Conservation (phyloP, 2,888 invertebrate genomes). For the Drosophila pegasa region DNA sequence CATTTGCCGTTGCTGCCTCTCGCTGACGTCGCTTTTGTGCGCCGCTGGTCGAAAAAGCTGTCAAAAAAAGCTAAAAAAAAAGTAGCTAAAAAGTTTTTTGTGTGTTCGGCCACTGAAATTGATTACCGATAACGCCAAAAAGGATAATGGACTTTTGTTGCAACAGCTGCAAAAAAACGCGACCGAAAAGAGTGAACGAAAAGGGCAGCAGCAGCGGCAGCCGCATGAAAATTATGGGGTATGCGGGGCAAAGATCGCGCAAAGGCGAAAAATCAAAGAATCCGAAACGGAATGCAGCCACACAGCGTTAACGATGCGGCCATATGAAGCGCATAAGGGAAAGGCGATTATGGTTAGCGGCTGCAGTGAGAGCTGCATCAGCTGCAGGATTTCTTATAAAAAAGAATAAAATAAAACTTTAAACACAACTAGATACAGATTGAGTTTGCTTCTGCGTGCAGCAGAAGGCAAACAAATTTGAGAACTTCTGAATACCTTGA, state of each 20-base stretch:
- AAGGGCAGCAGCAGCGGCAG: background rate
- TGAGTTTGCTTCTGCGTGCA: background rate
- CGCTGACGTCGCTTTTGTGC: slow-evolving; percentile 54
- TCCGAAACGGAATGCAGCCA: slow-evolving; percentile 22
- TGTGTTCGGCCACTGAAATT: slow-evolving; percentile 64
- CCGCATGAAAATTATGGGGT: slow-evolving; percentile 33
- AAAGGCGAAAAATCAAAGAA: slow-evolving; percentile 45
- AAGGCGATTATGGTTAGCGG: slow-evolving; percentile 56
- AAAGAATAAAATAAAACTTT: background rate
- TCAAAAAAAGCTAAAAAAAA: slow-evolving; percentile 29
- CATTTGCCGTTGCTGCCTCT: slow-evolving; percentile 37
- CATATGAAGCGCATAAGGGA: slow-evolving; percentile 36
- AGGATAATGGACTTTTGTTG: slow-evolving; percentile 79
- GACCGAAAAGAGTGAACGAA: background rate
- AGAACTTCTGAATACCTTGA: background rate
- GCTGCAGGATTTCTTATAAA: slow-evolving; percentile 33
- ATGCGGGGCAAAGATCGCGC: slow-evolving; percentile 54
- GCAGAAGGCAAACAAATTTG: background rate
- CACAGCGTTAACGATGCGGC: slow-evolving; percentile 8
- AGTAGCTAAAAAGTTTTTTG: slow-evolving; percentile 20
- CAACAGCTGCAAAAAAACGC: slow-evolving; percentile 44
- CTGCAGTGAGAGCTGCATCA: slow-evolving; percentile 22
- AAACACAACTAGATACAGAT: slow-evolving; percentile 3
- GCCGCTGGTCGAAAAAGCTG: slow-evolving; percentile 52
- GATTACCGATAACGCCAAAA: slow-evolving; percentile 77